Evolutionary conservation across 2,113 vertebrate genomes (phyloP), one percentile per base, ranked within the genome.

Genomic region (Ursus arctos): DNA sequence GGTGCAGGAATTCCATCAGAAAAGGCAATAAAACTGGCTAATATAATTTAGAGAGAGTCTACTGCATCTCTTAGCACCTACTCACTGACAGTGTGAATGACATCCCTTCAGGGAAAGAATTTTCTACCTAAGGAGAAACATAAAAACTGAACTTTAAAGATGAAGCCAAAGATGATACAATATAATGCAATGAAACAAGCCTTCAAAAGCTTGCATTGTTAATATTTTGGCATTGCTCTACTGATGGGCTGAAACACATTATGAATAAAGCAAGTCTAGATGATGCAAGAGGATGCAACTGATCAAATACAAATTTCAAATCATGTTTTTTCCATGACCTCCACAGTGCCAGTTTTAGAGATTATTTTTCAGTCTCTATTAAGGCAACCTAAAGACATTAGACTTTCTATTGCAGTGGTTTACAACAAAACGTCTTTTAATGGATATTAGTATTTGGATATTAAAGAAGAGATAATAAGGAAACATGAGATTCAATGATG

Each of bases 101-200:
- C 76, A 88, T 57, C 55, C 91, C 95, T 91, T 91, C 85, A 91
- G 94, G 97, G 91, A 92, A 97, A 97, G 81, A 93, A 86, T 77
- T 96, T 97, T 71, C 92, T 92, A 97, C 98, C 98, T 97, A 93
- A 88, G 94, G 92, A 89, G 65, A 94, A 97, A 93, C 72, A 93
- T 94, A 87, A 97, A 94, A 91, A 87, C n/a, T 72, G 88, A 97
- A 97, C 93, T 97, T 97, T 94, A 96, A 95, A 98, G 93, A 94
- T 31, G 84, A 69, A 94, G 97, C 96, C 97, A 96, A 93, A 85
- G 77, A 93, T 95, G 91, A 97, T 76, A 95, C 72, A 96, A 76
- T 69, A 40, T 74, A 87, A 84, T 76, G 24, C 82, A 79, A 74
- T 49, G 81, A 94, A 95, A 79, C 43, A 81, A 95, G 85, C 28